Percentiles rank a stretch among this genome's conserved stretches.
Conservation (phyloP, 2,888 invertebrate species). For the Perdita meconis region DNA sequence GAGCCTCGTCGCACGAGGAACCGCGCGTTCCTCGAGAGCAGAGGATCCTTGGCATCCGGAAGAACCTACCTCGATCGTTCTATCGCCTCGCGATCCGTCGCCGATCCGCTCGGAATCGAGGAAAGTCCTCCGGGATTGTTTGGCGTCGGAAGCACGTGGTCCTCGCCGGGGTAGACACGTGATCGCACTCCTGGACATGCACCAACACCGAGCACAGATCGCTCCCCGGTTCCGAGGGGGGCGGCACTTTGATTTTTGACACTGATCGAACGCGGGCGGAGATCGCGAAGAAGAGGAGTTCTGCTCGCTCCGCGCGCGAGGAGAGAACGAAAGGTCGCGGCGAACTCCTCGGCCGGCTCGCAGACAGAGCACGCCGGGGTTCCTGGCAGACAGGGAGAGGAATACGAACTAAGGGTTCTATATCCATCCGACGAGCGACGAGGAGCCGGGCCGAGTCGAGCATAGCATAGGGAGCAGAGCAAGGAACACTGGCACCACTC, state of each 20-base stretch:
- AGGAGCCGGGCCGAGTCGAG: conserved; percentile 77
- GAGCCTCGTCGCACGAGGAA: conserved; percentile 37
- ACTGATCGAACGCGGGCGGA: background rate
- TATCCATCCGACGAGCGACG: conserved; percentile 82
- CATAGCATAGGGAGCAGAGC: conserved; percentile 82
- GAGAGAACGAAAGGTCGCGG: conserved; percentile 38
- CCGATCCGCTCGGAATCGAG: too few species aligned
- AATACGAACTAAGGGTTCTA: conserved; percentile 83
- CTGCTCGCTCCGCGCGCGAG: too few species aligned
- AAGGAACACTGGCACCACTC: conserved; percentile 83
- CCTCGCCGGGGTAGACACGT: background rate
- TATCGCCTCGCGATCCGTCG: too few species aligned
- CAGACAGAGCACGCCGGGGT: conserved; percentile 74
- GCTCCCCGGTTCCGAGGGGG: too few species aligned
- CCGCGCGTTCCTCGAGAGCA: conserved; percentile 10
- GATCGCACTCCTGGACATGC: conserved; percentile 23
- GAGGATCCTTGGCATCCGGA: background rate
- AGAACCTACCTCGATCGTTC: background rate
- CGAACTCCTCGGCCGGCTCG: conserved; percentile 32
- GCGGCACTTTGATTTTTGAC: conserved; percentile 43
- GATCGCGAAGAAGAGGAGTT: background rate
- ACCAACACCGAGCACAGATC: conserved; percentile 16
- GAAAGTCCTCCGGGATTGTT: background rate
- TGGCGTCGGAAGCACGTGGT: conserved; percentile 6
- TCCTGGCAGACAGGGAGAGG: conserved; percentile 83